Base-by-base conservation (phyloP, 2,113 vertebrate species). In the Trogon surrucura region DNA sequence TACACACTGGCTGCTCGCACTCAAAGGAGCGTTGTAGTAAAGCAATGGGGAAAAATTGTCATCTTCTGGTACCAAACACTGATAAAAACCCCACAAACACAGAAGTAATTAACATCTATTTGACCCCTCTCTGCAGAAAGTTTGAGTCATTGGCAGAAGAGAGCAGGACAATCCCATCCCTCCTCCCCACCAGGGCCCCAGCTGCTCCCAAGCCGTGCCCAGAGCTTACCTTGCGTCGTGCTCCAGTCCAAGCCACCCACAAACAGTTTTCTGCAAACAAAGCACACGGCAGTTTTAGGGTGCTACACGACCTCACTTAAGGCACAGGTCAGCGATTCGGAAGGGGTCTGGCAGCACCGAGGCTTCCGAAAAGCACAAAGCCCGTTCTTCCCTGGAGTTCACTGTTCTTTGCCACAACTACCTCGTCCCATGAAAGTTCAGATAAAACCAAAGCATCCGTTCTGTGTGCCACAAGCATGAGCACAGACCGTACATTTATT, bases 171-270 rank as follows among this genome's bases (percentile, higher is more conserved):
- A 36, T 8, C 45, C n/a, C 61, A 56, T 10, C 16, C 34, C 12
- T 54, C 62, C 48, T 16, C 11, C 5, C 56, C 48, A 50, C 36
- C 36, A 36, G 36, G 36, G 80, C 5, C 21, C 1, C 9, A 57
- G 34, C 34, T 32, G 20, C 8, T 53, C 84, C 12, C 38, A 51
- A 47, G 36, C 36, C 36, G 36, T 36, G 36, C 36, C 36, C 36
- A 41, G 5, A 53, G 91, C 98, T 98, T 97, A 99, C 99, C 99
- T 99, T 99, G 99, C 27, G 99, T 99, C 12, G 99, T 99, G 91
- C 99, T 99, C 99, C 99, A 99, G 98, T 99, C 99, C 91, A 99
- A 98, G 93, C 99, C 99, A 91, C 99, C 99, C 97, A 99, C 99
- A 96, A 99, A 99, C 79, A 99, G 99, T 98, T 99, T 99, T 88